These are phyloP conservation scores for Bubo bubo DNA, from an alignment of 2,113 vertebrate species.

Conservation along the genomic window DNA sequence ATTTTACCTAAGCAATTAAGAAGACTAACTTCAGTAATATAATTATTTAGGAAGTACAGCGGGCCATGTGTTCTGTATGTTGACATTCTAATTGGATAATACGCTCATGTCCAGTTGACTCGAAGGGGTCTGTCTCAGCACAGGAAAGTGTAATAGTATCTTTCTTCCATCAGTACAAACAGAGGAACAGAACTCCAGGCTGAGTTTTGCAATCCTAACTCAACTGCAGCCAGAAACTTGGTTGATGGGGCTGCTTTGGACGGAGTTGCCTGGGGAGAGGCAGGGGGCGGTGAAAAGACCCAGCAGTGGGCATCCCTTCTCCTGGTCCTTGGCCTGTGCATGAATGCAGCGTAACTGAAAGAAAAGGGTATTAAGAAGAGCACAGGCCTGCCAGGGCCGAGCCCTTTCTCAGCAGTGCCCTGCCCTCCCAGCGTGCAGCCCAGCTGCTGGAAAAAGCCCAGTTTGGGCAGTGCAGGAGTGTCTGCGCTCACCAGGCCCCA, in stretches of 20 bases:
- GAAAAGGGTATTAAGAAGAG: neutral
- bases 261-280: neutral
- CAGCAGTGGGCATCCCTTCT: neutral
- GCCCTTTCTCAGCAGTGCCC: neutral
- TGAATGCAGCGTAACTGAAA: neutral
- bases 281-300: accelerated
- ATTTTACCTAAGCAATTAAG: neutral
- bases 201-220: neutral
- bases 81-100: neutral
- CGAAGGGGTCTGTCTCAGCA: neutral
- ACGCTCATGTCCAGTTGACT: accelerated
- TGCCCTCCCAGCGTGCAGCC: neutral
- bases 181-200: neutral
- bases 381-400: neutral
- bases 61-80: no score
- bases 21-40: neutral
- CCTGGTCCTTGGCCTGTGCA: neutral
- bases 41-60: neutral
- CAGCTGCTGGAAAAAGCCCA: neutral
- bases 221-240: accelerated
- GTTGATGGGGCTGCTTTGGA: neutral
- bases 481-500: neutral
- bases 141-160: neutral
- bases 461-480: neutral
- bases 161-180: neutral